Evolutionary conservation across 2,888 invertebrate genomes (phyloP).

Genomic region (Crepidodera aurea): DNA sequence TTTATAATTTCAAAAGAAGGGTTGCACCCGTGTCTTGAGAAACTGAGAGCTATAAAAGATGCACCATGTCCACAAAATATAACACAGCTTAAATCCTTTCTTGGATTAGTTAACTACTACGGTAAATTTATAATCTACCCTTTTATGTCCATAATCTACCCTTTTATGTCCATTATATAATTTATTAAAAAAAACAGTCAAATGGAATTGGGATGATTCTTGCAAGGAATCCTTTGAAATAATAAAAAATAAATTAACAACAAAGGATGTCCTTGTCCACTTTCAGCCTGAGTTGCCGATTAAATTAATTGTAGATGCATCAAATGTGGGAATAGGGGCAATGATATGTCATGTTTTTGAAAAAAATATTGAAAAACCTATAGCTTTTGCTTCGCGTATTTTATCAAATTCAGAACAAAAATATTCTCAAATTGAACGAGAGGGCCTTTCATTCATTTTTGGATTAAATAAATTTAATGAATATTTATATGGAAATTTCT

Average conservation of each 20-base stretch:
- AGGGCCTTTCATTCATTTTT: conserved; percentile 20
- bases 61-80: conserved; percentile 8
- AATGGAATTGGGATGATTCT: conserved; percentile 4
- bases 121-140: conserved; percentile 18
- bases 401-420: too few species aligned
- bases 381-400: conserved; percentile 13
- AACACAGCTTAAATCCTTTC: too few species aligned
- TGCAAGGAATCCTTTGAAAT: conserved; percentile 11
- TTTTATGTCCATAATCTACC: too few species aligned
- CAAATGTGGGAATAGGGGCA: conserved; percentile 2
- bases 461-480: conserved; percentile 20
- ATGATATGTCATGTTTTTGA: conserved; percentile 12
- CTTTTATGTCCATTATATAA: conserved; percentile 10
- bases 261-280: conserved; percentile 13
- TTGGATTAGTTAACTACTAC: conserved; percentile 25
- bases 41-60: conserved; percentile 24
- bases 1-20: conserved; percentile 36
- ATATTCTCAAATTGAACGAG: too few species aligned
- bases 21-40: conserved; percentile 26
- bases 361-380: conserved; percentile 14
- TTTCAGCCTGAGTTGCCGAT: conserved; percentile 12
- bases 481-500: conserved; percentile 18
- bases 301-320: conserved; percentile 13
- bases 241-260: conserved; percentile 13
- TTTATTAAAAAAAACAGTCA: conserved; percentile 14